Evolutionary conservation across 30 jellyfish, hydroid and myxozoan genomes (phyloP).

Genomic region (Cassiopea andromeda): DNA sequence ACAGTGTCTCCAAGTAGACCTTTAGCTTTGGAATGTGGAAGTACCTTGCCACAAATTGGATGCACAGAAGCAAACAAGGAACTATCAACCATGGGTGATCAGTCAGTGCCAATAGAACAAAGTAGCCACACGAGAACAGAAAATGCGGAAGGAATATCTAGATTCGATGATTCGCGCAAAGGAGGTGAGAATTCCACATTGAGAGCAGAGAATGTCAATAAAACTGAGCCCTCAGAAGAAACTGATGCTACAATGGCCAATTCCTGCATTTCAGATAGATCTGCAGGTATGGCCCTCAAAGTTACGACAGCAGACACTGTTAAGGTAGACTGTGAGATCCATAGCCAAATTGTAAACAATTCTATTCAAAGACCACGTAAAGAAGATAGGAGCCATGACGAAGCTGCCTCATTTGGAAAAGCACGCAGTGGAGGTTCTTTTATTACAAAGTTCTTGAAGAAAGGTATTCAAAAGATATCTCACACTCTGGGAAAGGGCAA

Average conservation of each 20-base stretch:
- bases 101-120: neutral
- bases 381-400: neutral
- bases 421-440: neutral
- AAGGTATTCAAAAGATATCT: slow-evolving; percentile 2
- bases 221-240: neutral
- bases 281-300: neutral
- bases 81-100: too few species aligned
- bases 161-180: neutral
- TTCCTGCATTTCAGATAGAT: neutral
- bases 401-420: neutral
- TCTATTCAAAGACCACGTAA: neutral
- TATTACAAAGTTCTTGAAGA: slow-evolving; percentile 1
- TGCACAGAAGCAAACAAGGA: too few species aligned
- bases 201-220: neutral
- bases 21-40: too few species aligned
- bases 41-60: too few species aligned
- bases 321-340: neutral
- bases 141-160: neutral
- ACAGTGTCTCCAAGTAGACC: too few species aligned
- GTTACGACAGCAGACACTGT: neutral
- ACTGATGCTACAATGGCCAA: neutral
- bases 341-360: neutral
- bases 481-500: neutral
- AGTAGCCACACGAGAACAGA: neutral
- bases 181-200: neutral